Base-by-base conservation (phyloP, 2,888 invertebrate genomes). In the Pristionchus japonicus region DNA sequence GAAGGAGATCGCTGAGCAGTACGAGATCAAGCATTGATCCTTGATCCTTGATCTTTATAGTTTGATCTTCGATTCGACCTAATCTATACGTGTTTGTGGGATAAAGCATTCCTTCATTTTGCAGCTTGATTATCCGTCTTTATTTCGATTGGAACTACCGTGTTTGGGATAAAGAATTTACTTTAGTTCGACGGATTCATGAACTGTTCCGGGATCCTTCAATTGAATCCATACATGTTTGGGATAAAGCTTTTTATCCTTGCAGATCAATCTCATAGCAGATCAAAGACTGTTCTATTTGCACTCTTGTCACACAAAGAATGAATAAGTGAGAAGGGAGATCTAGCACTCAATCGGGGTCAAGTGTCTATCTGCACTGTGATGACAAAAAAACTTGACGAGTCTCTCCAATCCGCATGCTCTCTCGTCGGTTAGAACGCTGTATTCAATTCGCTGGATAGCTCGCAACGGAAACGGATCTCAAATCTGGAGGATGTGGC, bases 271-370 rank as follows among this genome's bases (percentile, higher is more conserved):
- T 27, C 70, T 37, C 20, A 20, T 31, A 64, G 70, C 17, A 34
- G 37, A 70, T 70, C 37, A 40, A 70, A 70, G 70, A 70, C n/a
- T n/a, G n/a, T n/a, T n/a, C n/a, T 70, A 37, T 70, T 70, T 70
- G 70, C 70, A 70, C 70, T 70, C 70, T 70, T 70, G 70, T 70
- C 70, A 40, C 70, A 70, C 70, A 70, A 67, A 34, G 37, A 70
- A 70, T 34, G 23, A 64, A 31, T 64, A 31, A 64, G 64, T 11
- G 20, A n/a, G 34, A 31, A 31, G 37, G 70, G 70, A n/a, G 70
- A 70, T 64, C 27, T 64, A 70, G 37, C 70, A 70, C 70, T 70
- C 70, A 23, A 70, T 70, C 37, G 37, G 37, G 70, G 70, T 70
- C 70, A 70, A 70, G 70, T 70, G 70, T 34, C 34, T 70, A 70